phyloP scores from a whole-genome alignment of 1,140 invertebrate species.

The Melitaea cinxia region DNA sequence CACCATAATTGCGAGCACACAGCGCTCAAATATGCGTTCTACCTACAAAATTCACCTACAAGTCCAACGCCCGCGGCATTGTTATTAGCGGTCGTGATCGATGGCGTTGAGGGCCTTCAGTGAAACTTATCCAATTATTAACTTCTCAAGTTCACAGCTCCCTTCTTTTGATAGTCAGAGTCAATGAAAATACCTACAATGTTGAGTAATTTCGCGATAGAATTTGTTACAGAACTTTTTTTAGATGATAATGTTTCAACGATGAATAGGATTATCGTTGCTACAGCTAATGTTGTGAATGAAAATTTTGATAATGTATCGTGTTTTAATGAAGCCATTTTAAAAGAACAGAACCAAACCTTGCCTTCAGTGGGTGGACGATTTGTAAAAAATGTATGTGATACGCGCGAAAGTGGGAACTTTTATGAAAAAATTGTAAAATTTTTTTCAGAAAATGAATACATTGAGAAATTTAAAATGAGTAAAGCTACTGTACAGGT shows the following conservation, averaged over 20 bases:
- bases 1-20: too few species aligned
- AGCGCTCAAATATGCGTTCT: too few species aligned
- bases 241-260: constrained; percentile 66
- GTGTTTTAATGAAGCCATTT: constrained; percentile 46
- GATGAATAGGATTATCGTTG: constrained; percentile 60
- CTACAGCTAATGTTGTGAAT: constrained; percentile 62
- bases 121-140: too few species aligned
- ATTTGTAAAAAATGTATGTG: constrained; percentile 1
- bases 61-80: too few species aligned
- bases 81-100: too few species aligned
- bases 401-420: constrained; percentile 27
- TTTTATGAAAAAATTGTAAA: constrained; percentile 54
- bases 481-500: constrained; percentile 68
- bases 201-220: constrained; percentile 56
- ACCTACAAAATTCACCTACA: too few species aligned
- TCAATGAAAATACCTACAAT: too few species aligned
- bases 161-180: too few species aligned
- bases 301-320: constrained; percentile 65
- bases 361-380: constrained; percentile 13
- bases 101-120: too few species aligned
- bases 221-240: constrained; percentile 69
- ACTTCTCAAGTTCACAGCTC: too few species aligned
- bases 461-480: constrained; percentile 60
- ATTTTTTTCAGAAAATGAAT: constrained; percentile 61
- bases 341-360: constrained; percentile 48